Percentiles rank a stretch among this genome's conserved stretches.
Evolutionary conservation across 1,140 invertebrate genomes (phyloP).

Genomic region (Pinna nobilis): DNA sequence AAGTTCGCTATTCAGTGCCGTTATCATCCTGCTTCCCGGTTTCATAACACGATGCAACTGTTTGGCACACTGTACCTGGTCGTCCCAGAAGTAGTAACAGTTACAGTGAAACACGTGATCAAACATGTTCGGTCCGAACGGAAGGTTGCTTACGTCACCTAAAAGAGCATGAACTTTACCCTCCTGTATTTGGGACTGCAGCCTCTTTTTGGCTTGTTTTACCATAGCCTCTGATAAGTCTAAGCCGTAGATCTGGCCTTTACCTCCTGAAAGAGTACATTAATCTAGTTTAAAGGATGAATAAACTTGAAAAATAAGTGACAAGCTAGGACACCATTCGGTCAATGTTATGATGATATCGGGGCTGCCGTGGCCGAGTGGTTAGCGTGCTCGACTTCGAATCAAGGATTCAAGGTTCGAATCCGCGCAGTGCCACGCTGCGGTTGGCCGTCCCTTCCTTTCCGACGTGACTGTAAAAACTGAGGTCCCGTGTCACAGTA

Average conservation of each 20-base stretch:
- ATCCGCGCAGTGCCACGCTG: no score
- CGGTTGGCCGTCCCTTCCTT: no score
- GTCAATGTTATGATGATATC: no score
- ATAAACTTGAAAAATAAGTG: no score
- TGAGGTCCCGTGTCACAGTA: no score
- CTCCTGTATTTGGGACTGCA: conserved; percentile 33
- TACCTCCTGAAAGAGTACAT: conserved; percentile 59
- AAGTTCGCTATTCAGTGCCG: conserved; percentile 45
- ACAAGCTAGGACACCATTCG: no score
- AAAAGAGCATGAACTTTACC: conserved; percentile 50
- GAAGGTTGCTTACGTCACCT: conserved; percentile 42
- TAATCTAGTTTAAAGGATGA: no score
- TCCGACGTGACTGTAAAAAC: no score
- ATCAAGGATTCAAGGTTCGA: no score
- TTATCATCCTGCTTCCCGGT: conserved; percentile 57
- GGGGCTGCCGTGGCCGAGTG: no score
- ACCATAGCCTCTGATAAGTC: conserved; percentile 58
- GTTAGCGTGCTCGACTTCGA: no score
- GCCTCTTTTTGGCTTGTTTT: conserved; percentile 29
- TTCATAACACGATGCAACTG: conserved; percentile 63
- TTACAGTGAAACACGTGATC: conserved; percentile 62
- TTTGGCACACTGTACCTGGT: conserved; percentile 20
- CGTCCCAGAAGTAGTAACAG: conserved; percentile 65
- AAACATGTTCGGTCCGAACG: conserved; percentile 52
- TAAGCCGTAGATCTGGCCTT: conserved; percentile 57